Evolutionary conservation across 2,797 vertebrate genomes (phyloP).

Genomic region (Sardinella longiceps): DNA sequence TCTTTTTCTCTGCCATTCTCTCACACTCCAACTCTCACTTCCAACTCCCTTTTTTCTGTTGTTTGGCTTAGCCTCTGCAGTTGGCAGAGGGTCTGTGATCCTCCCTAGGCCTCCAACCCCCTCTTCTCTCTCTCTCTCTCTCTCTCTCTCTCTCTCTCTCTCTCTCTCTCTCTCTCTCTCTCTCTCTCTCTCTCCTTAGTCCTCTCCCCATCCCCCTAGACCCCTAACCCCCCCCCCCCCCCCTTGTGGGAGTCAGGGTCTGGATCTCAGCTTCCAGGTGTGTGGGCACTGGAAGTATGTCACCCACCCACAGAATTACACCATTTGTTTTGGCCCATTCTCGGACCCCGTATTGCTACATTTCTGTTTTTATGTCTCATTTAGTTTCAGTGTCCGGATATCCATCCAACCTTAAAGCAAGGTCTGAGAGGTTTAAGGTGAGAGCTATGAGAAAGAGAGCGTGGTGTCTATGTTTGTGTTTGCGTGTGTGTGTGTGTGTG

Average conservation of each 20-base stretch:
- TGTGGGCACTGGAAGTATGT: background rate
- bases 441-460: background rate
- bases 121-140: too few species aligned
- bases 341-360: background rate
- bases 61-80: background rate
- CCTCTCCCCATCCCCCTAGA: background rate
- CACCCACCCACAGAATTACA: conserved; percentile 4
- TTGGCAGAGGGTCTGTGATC: conserved; percentile 30
- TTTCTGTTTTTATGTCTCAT: conserved; percentile 24
- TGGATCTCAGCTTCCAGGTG: background rate
- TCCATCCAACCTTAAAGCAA: conserved; percentile 11
- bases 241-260: background rate
- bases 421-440: conserved; percentile 4
- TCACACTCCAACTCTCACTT: background rate
- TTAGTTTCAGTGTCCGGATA: conserved; percentile 5
- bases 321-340: conserved; percentile 20
- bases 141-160: too few species aligned
- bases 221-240: background rate
- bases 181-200: too few species aligned
- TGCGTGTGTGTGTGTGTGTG: conserved; percentile 35
- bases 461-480: conserved; percentile 45
- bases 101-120: background rate
- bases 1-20: background rate
- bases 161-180: too few species aligned
- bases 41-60: background rate